phyloP scores from a whole-genome alignment of 2,888 invertebrate species.

The Plagodis dolabraria region DNA sequence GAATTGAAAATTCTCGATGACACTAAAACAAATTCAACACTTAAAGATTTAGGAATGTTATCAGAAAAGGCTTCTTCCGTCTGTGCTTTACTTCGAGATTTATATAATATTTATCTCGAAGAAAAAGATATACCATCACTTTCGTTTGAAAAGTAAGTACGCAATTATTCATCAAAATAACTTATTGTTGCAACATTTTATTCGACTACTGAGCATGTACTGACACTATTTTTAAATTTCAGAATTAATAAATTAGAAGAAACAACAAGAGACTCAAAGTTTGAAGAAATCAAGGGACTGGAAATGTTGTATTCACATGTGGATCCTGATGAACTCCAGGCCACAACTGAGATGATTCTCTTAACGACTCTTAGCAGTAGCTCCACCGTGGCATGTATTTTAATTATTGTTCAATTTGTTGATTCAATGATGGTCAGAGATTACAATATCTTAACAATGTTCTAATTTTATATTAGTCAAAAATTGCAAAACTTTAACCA shows the following conservation, averaged over 20 bases:
- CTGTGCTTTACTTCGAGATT: slow-evolving; percentile 17
- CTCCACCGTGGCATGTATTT: slow-evolving; percentile 20
- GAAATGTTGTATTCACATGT: too few relatives aligned
- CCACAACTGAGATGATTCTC: slow-evolving; percentile 58
- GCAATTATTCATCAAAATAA: too few relatives aligned
- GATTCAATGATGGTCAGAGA: too few relatives aligned
- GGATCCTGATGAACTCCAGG: too few relatives aligned
- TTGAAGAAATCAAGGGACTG: too few relatives aligned
- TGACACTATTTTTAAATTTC: slow-evolving; percentile 56
- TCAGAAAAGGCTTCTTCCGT: slow-evolving; percentile 3
- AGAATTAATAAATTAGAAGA: too few relatives aligned
- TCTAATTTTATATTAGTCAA: too few relatives aligned
- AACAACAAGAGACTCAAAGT: too few relatives aligned
- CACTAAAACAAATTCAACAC: neutral
- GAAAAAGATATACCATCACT: slow-evolving; percentile 6
- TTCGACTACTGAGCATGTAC: slow-evolving; percentile 56
- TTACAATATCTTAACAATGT: too few relatives aligned
- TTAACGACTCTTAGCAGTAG: slow-evolving; percentile 30
- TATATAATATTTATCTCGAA: neutral
- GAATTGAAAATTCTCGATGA: slow-evolving; percentile 5
- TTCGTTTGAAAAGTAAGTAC: neutral
- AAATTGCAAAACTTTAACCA: too few relatives aligned
- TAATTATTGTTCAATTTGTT: too few relatives aligned
- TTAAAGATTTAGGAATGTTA: slow-evolving; percentile 2
- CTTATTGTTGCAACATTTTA: slow-evolving; percentile 42